Evolutionary conservation across 2,888 invertebrate genomes (phyloP).

Genomic region (Coenonympha glycerion): DNA sequence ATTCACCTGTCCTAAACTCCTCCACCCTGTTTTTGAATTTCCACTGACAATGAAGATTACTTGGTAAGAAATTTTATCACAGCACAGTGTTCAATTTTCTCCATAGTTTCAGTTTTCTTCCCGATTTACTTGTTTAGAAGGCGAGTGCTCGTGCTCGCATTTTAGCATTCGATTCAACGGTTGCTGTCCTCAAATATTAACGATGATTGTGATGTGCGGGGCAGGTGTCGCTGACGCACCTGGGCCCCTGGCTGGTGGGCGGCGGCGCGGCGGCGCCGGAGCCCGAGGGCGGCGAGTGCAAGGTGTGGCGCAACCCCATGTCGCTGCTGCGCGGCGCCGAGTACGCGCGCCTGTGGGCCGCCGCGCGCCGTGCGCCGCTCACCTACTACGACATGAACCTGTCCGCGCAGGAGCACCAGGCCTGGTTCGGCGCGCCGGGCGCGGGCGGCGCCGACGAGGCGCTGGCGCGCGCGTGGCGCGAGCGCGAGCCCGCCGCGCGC

Average conservation of each 20-base stretch:
- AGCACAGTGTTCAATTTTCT: too few relatives aligned
- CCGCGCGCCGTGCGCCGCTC: slow-evolving; percentile 93
- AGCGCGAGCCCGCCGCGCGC: slow-evolving; percentile 91
- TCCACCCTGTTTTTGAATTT: too few relatives aligned
- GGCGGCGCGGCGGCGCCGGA: slow-evolving; percentile 88
- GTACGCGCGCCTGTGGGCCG: slow-evolving; percentile 95
- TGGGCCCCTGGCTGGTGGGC: slow-evolving; percentile 94
- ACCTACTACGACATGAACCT: slow-evolving; percentile 99
- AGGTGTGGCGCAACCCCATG: slow-evolving; percentile 96
- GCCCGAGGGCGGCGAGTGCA: slow-evolving; percentile 89
- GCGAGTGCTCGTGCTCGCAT: too few relatives aligned
- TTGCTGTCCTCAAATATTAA: too few relatives aligned
- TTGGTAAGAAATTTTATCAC: too few relatives aligned
- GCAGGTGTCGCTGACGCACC: slow-evolving; percentile 89
- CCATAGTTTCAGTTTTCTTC: too few relatives aligned
- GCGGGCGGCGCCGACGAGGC: slow-evolving; percentile 43
- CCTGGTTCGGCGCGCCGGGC: slow-evolving; percentile 49
- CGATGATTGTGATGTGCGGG: not conserved
- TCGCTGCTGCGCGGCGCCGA: slow-evolving; percentile 97
- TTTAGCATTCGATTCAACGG: too few relatives aligned
- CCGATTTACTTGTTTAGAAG: too few relatives aligned
- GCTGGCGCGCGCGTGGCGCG: slow-evolving; percentile 98
- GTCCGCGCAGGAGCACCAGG: slow-evolving; percentile 94
- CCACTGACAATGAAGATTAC: too few relatives aligned
- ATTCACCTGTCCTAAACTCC: too few relatives aligned